These are phyloP conservation scores for Leucosticte australis DNA, from an alignment of 2,113 vertebrate species.

Conservation along the genomic window DNA sequence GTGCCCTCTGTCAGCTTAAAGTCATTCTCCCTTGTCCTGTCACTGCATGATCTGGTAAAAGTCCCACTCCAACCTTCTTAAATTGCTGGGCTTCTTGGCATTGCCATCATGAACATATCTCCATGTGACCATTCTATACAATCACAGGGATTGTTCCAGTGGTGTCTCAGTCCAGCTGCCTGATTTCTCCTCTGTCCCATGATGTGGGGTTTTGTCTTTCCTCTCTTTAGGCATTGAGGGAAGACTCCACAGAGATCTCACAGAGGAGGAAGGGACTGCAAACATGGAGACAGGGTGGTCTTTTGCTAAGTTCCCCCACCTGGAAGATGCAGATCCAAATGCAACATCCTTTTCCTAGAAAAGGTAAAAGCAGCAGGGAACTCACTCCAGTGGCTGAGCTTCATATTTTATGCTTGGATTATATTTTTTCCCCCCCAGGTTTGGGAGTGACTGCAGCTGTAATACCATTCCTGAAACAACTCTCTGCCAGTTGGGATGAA, in stretches of 20 bases:
- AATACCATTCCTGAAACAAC: neutral
- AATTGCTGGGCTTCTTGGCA: neutral
- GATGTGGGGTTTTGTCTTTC: neutral
- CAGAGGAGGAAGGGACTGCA: neutral
- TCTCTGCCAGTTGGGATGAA: neutral
- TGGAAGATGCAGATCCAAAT: neutral
- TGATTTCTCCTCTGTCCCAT: neutral
- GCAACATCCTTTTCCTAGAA: neutral
- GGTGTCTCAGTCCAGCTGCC: neutral
- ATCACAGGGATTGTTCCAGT: neutral
- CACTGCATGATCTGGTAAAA: neutral
- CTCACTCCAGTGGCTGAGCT: neutral
- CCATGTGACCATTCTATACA: neutral
- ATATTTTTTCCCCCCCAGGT: fast-evolving
- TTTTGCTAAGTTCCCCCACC: neutral
- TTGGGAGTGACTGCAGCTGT: neutral
- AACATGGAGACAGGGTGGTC: neutral
- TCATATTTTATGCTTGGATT: neutral
- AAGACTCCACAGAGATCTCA: neutral
- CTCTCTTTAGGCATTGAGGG: neutral
- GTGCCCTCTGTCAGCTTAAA: neutral
- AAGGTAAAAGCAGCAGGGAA: neutral
- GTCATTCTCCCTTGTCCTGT: neutral
- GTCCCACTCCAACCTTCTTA: neutral
- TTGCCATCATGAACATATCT: neutral